A percentile compares a stretch with the other conserved stretches of the same genome.
phyloP scores from a whole-genome alignment of 2,888 invertebrate genomes.

The Smittia sp. region DNA sequence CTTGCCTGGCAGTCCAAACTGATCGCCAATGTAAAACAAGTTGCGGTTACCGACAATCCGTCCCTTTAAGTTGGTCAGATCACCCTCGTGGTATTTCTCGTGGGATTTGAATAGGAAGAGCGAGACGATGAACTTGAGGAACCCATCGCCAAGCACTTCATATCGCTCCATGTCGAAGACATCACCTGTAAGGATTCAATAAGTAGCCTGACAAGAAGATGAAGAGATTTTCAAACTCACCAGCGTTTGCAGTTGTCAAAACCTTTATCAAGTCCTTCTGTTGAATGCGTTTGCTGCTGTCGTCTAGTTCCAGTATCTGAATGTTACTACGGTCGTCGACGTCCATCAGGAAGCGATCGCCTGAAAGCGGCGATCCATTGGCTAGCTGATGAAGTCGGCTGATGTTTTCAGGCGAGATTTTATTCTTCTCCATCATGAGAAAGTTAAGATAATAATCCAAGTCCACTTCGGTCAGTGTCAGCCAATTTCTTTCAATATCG shows the following conservation, averaged over 20 bases:
- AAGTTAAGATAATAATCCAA: conserved; percentile 69
- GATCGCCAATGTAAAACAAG: conserved; percentile 69
- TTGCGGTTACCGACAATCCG: conserved; percentile 76
- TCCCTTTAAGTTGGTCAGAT: conserved; percentile 66
- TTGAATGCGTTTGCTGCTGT: background rate
- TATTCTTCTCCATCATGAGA: conserved; percentile 48
- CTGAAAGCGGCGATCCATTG: background rate
- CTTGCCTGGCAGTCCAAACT: conserved; percentile 46
- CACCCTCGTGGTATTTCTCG: conserved; percentile 68
- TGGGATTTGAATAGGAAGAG: conserved; percentile 66
- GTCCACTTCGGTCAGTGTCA: conserved; percentile 62
- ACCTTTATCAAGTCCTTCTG: conserved; percentile 37
- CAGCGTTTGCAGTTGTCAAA: conserved; percentile 64
- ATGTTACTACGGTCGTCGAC: background rate
- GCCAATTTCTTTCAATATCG: conserved; percentile 63
- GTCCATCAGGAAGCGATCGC: background rate
- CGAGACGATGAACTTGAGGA: conserved; percentile 72
- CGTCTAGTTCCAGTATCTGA: background rate
- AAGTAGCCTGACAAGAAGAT: background rate
- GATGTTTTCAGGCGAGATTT: background rate
- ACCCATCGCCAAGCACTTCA: conserved; percentile 83
- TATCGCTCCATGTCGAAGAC: conserved; percentile 74
- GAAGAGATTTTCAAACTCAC: background rate
- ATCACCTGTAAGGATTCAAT: conserved; percentile 54
- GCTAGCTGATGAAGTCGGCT: background rate